Evolutionary conservation across 2,797 vertebrate species (phyloP), one percentile per base, ranked within the genome.

Genomic region (Danionella dracula): DNA sequence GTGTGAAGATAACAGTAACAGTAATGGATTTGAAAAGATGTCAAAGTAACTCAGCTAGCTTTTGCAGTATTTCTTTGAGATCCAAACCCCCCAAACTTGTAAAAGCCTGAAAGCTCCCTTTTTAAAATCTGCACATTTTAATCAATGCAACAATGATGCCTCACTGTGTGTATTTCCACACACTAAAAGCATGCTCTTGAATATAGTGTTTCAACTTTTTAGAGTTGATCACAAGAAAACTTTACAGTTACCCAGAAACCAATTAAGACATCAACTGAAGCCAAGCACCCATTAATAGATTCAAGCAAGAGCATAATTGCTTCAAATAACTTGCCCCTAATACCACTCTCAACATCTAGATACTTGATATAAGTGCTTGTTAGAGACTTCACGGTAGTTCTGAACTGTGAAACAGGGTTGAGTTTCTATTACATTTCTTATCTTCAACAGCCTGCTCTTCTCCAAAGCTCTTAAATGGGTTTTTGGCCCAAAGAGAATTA

Each of bases 1-100:
- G 75, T 56, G 20, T 56, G 75, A 75, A 70, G 68, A 80, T 70
- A 84, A 83, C 78, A 76, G 82, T 85, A 79, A 76, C 76, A 78
- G 75, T 79, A 73, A 71, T 61, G 82, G 72, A 84, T 84, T 81
- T 81, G 81, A 84, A 69, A 58, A 23, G 6, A 50, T 57, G 63
- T 62, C 63, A 74, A 76, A 70, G 71, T 37, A 32, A 42, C 41
- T 68, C 21, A 66, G 57, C 73, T 72, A 17, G 42, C 34, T 27
- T 35, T 15, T 4, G 29, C 7, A 41, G 41, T 21, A 20, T 37
- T 45, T 4, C 38, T 53, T 15, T 19, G 20, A 45, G 3, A 27
- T 27, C 3, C 59, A 48, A 66, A 21, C 5, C 31, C n/a, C 7
- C 9, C 15, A 40, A 17, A 21, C 8, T 2, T 40, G 35, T 11